These are phyloP conservation scores for Zingel zingel DNA, from an alignment of 2,113 vertebrate species.

Conservation along the genomic window DNA sequence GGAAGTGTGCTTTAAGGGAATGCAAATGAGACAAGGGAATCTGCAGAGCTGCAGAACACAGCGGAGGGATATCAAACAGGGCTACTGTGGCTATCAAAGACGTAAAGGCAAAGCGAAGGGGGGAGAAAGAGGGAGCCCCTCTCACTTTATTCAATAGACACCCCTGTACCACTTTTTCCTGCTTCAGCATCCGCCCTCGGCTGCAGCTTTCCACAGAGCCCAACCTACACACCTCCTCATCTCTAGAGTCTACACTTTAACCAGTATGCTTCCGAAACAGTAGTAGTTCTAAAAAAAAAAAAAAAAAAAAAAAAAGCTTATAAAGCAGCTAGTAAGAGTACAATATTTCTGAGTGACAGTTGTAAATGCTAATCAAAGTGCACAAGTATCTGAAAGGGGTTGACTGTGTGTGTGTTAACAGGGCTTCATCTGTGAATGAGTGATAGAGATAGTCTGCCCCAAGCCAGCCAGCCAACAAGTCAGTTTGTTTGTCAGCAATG, in stretches of 20 bases:
- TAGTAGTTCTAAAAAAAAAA: slow-evolving; percentile 22
- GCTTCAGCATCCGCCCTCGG: slow-evolving; percentile 57
- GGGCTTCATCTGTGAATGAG: slow-evolving; percentile 48
- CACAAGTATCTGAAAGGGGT: slow-evolving; percentile 26
- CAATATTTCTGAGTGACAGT: slow-evolving; percentile 44
- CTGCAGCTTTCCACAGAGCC: slow-evolving; percentile 58
- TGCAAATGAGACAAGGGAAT: slow-evolving; percentile 83
- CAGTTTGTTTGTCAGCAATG: slow-evolving; percentile 50
- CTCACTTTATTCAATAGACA: slow-evolving; percentile 76
- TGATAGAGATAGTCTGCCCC: slow-evolving; percentile 44
- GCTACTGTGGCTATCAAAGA: slow-evolving; percentile 73
- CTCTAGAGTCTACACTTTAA: slow-evolving; percentile 62
- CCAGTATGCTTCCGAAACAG: slow-evolving; percentile 59
- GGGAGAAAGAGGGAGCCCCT: slow-evolving; percentile 42
- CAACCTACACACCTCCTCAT: slow-evolving; percentile 63
- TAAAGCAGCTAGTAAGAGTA: slow-evolving; percentile 40
- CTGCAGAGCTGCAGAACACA: slow-evolving; percentile 78
- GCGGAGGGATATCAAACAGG: slow-evolving; percentile 78
- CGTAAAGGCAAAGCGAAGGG: slow-evolving; percentile 60
- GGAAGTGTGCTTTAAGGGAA: slow-evolving; percentile 82
- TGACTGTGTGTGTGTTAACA: slow-evolving; percentile 34
- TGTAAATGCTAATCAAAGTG: slow-evolving; percentile 42
- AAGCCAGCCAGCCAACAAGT: slow-evolving; percentile 24
- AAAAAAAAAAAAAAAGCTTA: slow-evolving; percentile 12
- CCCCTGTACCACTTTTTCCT: slow-evolving; percentile 62